These are phyloP conservation scores for Neosalanx taihuensis DNA, from an alignment of 2,797 vertebrate species.

Conservation along the genomic window DNA sequence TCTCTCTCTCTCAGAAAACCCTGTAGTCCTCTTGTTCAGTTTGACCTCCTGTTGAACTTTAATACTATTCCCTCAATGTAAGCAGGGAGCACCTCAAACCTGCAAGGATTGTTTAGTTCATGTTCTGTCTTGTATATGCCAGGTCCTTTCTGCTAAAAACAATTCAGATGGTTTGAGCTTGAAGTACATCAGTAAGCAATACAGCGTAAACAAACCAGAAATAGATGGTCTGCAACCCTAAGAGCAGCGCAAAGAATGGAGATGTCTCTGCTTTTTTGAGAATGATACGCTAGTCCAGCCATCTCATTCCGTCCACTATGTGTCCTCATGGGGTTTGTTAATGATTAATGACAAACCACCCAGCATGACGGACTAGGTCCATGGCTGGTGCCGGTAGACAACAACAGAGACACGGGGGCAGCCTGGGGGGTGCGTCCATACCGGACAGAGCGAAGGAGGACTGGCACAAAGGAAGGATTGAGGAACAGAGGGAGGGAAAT, in stretches of 20 bases:
- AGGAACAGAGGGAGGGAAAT: constrained; percentile 42
- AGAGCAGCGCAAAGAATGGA: too few relatives aligned
- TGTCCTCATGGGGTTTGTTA: neutral
- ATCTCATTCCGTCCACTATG: neutral
- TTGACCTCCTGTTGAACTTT: too few relatives aligned
- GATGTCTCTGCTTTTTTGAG: neutral
- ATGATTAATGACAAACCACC: neutral
- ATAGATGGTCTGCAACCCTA: too few relatives aligned
- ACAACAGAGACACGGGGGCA: neutral
- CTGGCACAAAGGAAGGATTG: constrained; percentile 63
- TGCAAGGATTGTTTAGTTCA: too few relatives aligned
- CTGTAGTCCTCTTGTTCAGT: too few relatives aligned
- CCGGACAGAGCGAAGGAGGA: constrained; percentile 42
- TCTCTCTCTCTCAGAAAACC: neutral
- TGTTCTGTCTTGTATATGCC: too few relatives aligned
- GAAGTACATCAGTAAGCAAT: too few relatives aligned
- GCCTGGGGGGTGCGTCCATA: constrained; percentile 32
- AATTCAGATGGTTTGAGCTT: too few relatives aligned
- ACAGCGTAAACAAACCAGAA: too few relatives aligned
- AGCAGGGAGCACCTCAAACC: too few relatives aligned
- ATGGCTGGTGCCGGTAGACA: neutral
- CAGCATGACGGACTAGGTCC: neutral
- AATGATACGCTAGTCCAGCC: neutral
- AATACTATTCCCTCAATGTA: too few relatives aligned
- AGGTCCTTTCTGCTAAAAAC: too few relatives aligned